Percentiles rank a stretch among this genome's conserved stretches.
phyloP scores from a whole-genome alignment of 2,888 invertebrate species.

The Netelia inedita region DNA sequence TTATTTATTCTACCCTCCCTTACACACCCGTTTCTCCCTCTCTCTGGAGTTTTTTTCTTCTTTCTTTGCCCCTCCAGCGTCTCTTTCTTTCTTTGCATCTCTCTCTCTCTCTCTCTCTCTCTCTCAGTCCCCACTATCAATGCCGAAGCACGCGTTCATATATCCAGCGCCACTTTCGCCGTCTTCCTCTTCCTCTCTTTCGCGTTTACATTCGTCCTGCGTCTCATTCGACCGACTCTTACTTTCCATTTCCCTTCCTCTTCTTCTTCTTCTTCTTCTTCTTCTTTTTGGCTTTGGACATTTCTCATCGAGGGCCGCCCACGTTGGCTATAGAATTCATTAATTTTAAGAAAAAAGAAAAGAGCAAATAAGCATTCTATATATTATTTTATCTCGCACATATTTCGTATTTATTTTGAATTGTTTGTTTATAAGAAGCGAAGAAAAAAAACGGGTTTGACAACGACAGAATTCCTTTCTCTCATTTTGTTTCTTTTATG shows the following conservation, averaged over 20 bases:
- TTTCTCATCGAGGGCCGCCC: slow-evolving; percentile 60
- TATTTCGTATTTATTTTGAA: no score
- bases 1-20: slow-evolving; percentile 84
- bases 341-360: slow-evolving; percentile 16
- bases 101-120: slow-evolving; percentile 38
- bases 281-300: slow-evolving; percentile 16
- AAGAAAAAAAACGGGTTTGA: not conserved
- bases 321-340: slow-evolving; percentile 53
- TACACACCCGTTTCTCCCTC: slow-evolving; percentile 74
- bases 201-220: slow-evolving; percentile 50
- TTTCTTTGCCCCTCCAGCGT: slow-evolving; percentile 48
- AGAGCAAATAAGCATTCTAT: no score
- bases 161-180: slow-evolving; percentile 55
- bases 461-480: not conserved
- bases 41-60: slow-evolving; percentile 65
- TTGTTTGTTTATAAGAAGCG: no score
- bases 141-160: slow-evolving; percentile 51
- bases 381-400: no score
- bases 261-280: slow-evolving; percentile 25
- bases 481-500: not conserved
- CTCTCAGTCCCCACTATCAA: slow-evolving; percentile 54
- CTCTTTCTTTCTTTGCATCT: not conserved
- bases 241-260: slow-evolving; percentile 53
- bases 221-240: slow-evolving; percentile 45
- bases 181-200: slow-evolving; percentile 42